Conservation (phyloP, 2,888 invertebrate genomes). For the Amphipyra berbera region DNA sequence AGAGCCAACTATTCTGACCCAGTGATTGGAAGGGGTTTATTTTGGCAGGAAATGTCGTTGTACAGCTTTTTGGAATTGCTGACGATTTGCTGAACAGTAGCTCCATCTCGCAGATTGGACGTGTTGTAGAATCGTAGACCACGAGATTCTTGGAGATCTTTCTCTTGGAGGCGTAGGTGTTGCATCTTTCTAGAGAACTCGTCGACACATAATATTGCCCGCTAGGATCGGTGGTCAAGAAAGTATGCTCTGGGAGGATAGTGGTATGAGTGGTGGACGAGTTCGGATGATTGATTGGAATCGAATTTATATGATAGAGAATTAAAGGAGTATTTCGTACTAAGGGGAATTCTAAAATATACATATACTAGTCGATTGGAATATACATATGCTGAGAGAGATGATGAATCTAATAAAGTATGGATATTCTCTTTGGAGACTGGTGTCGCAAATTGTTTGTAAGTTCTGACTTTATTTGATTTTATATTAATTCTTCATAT, state of each 20-base stretch:
- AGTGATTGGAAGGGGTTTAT: constrained; percentile 50
- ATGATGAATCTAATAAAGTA: constrained; percentile 3
- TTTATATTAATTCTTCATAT: too few species aligned
- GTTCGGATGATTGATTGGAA: not conserved
- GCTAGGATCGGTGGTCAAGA: not conserved
- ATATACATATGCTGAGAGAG: constrained; percentile 1
- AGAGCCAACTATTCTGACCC: constrained; percentile 48
- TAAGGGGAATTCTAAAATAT: constrained; percentile 6
- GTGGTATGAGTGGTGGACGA: not conserved
- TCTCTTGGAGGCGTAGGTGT: constrained; percentile 14
- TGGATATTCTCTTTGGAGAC: constrained; percentile 2
- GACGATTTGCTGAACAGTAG: constrained; percentile 30
- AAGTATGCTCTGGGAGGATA: constrained; percentile 1
- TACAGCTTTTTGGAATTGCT: too few species aligned
- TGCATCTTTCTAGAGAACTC: not conserved
- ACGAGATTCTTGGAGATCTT: too few species aligned
- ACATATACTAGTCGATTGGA: not conserved
- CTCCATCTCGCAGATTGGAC: constrained; percentile 48
- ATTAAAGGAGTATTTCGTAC: not conserved
- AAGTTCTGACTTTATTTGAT: too few species aligned
- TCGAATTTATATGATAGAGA: constrained; percentile 1
- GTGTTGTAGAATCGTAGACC: constrained; percentile 43
- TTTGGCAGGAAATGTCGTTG: constrained; percentile 47
- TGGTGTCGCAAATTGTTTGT: too few species aligned
- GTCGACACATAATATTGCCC: constrained; percentile 4